Percentiles rank a stretch among this genome's conserved stretches.
Evolutionary conservation across 2,113 vertebrate species (phyloP).

Genomic region (Peromyscus maniculatus): DNA sequence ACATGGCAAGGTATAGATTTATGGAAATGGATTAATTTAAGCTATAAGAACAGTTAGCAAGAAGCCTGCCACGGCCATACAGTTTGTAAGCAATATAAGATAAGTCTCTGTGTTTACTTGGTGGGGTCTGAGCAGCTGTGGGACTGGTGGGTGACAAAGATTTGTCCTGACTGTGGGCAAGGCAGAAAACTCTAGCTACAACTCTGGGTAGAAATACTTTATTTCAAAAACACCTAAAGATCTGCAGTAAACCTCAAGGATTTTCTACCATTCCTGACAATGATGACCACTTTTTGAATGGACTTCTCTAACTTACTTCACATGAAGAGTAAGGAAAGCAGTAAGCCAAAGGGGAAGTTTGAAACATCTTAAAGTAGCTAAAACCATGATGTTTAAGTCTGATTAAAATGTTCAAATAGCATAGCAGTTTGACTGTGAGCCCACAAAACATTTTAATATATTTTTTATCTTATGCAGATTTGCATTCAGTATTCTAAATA

Average conservation of each 20-base stretch:
- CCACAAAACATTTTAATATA: neutral
- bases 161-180: no score
- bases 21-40: no score
- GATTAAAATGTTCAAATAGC: neutral
- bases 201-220: neutral
- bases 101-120: no score
- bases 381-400: neutral
- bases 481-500: neutral
- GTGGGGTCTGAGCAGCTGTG: no score
- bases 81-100: no score
- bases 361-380: neutral
- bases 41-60: no score
- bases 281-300: neutral
- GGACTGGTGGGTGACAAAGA: no score
- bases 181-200: no score
- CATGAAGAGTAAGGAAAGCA: constrained; percentile 18
- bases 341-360: neutral
- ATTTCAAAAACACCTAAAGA: constrained; percentile 24
- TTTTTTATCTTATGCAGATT: constrained; percentile 4
- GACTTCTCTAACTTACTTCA: neutral
- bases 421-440: neutral
- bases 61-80: no score
- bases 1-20: no score
- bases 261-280: neutral
- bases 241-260: neutral